A percentile compares a stretch with the other conserved stretches of the same genome.
Evolutionary conservation across 2,797 vertebrate genomes (phyloP).

Genomic region (Poeciliopsis infans): DNA sequence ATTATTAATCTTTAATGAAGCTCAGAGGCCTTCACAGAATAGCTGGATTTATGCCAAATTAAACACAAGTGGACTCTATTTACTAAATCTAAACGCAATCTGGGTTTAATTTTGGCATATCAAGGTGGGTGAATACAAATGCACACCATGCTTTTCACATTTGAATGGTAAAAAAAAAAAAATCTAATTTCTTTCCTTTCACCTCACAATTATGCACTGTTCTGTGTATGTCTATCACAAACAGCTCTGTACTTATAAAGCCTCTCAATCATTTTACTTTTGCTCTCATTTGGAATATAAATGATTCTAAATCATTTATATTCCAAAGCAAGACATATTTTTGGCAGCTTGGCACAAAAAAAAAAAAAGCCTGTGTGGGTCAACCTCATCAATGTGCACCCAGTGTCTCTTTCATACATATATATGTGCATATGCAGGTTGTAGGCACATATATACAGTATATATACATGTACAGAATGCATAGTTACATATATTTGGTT

Average conservation of each 20-base stretch:
- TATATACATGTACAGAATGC: constrained; percentile 85
- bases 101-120: not conserved
- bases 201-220: not conserved
- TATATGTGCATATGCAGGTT: constrained; percentile 81
- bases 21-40: not conserved
- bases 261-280: constrained; percentile 69
- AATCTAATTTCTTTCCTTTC: not conserved
- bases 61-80: not conserved
- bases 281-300: constrained; percentile 60
- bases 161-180: not conserved
- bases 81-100: not conserved
- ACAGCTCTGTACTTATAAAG: constrained; percentile 23
- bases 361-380: constrained; percentile 87
- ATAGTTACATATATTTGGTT: constrained; percentile 87
- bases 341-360: constrained; percentile 40
- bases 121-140: not conserved
- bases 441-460: constrained; percentile 83
- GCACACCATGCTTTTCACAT: not conserved
- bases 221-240: not conserved
- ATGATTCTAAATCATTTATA: constrained; percentile 43
- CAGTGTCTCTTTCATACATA: constrained; percentile 82
- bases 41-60: not conserved
- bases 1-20: not conserved
- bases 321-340: not conserved
- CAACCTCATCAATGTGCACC: constrained; percentile 89